Evolutionary conservation across 1,140 invertebrate species (phyloP).

Genomic region (Proales similis): DNA sequence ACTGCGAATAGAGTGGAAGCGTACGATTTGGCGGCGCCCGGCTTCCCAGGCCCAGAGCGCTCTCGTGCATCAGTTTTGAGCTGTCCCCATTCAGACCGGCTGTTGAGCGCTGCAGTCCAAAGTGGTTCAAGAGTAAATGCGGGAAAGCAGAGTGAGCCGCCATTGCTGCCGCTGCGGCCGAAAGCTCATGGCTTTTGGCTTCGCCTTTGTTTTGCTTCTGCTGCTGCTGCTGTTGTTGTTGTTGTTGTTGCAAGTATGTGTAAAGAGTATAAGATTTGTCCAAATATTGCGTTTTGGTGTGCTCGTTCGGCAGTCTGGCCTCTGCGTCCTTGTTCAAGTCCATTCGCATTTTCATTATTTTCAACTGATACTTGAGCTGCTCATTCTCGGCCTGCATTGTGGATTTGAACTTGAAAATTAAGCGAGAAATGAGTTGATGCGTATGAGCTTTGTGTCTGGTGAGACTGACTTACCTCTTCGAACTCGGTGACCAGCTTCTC

Average conservation of each 20-base stretch:
- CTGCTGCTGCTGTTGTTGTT: background rate
- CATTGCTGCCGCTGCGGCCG: too few species aligned
- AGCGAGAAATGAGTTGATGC: background rate
- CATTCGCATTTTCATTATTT: conserved; percentile 20
- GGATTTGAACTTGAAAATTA: conserved; percentile 11
- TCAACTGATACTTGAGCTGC: conserved; percentile 22
- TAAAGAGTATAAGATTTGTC: background rate
- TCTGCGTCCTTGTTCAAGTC: conserved; percentile 25
- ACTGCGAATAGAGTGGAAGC: too few species aligned
- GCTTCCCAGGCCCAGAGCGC: too few species aligned
- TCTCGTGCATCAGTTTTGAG: too few species aligned
- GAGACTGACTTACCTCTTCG: conserved; percentile 13
- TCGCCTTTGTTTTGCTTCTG: background rate
- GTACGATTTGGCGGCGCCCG: too few species aligned
- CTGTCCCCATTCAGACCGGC: too few species aligned
- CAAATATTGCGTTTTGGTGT: background rate
- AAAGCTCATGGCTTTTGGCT: background rate
- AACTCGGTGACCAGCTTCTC: conserved; percentile 10
- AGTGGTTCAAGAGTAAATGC: too few species aligned
- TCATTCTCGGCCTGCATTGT: conserved; percentile 16
- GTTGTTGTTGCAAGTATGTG: background rate
- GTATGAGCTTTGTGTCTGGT: background rate
- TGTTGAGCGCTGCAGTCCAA: too few species aligned
- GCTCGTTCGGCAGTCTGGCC: too few species aligned
- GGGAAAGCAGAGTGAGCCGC: too few species aligned